Percentiles rank a stretch among this genome's conserved stretches.
phyloP scores from a whole-genome alignment of 2,797 vertebrate species.

The Austrolebias charrua region DNA sequence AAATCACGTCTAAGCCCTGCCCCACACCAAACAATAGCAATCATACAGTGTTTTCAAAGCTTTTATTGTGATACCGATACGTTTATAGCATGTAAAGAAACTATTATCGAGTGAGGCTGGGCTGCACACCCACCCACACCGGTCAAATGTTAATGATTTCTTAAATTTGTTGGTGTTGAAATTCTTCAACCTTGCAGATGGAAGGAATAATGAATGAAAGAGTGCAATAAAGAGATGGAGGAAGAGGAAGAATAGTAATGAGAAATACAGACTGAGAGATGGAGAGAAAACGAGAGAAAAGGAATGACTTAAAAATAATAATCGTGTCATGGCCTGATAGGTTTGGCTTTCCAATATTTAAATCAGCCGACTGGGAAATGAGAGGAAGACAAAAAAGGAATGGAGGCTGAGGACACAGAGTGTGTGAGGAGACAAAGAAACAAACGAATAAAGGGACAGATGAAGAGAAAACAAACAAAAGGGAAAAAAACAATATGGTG shows the following conservation, averaged over 20 bases:
- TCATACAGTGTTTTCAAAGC: not conserved
- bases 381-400: conserved; percentile 56
- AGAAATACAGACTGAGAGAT: conserved; percentile 26
- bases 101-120: not conserved
- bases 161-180: conserved; percentile 50
- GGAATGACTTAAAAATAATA: conserved; percentile 70
- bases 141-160: conserved; percentile 65
- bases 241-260: conserved; percentile 33
- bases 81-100: not conserved
- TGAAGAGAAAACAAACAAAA: not conserved
- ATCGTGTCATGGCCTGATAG: conserved; percentile 74
- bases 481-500: not conserved
- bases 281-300: conserved; percentile 45
- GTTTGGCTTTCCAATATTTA: conserved; percentile 70
- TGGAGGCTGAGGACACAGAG: conserved; percentile 25
- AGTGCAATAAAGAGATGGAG: conserved; percentile 15
- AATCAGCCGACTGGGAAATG: conserved; percentile 76
- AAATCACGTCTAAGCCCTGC: not conserved
- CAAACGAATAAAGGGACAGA: conserved; percentile 14
- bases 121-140: conserved; percentile 1
- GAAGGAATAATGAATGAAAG: conserved; percentile 39
- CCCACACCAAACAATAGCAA: not conserved
- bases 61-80: not conserved
- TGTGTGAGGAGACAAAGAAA: conserved; percentile 20
- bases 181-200: conserved; percentile 41